Percentiles rank a stretch among this genome's conserved stretches.
These are phyloP conservation scores for Crotophaga sulcirostris DNA, from an alignment of 2,113 vertebrate species.

Conservation along the genomic window DNA sequence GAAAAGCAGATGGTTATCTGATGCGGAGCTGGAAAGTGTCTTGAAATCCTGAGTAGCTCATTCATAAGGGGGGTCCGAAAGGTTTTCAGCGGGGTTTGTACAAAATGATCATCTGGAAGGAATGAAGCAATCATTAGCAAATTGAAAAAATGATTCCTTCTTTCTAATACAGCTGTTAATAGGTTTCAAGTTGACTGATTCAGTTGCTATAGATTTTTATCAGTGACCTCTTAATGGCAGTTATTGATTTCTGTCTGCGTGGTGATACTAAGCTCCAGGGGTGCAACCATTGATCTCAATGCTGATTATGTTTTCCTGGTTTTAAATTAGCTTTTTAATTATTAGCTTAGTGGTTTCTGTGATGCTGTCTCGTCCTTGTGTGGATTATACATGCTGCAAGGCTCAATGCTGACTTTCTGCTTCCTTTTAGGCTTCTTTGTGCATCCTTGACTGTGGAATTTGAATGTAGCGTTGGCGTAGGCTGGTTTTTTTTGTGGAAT, in stretches of 20 bases:
- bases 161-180: constrained; percentile 35
- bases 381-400: background rate
- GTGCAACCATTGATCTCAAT: background rate
- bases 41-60: background rate
- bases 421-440: constrained; percentile 10
- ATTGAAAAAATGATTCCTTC: background rate
- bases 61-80: background rate
- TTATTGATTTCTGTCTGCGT: constrained; percentile 39
- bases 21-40: background rate
- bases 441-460: constrained; percentile 1
- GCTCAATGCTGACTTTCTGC: background rate
- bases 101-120: background rate
- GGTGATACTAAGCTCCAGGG: background rate
- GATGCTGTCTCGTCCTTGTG: background rate
- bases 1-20: background rate
- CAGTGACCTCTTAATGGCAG: background rate
- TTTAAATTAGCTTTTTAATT: constrained; percentile 21
- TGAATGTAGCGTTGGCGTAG: background rate
- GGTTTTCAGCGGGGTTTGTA: background rate
- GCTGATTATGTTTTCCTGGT: background rate
- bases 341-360: background rate
- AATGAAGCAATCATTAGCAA: background rate
- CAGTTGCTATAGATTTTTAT: constrained; percentile 34
- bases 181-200: constrained; percentile 20
- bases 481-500: background rate